Conservation (phyloP, 2,888 invertebrate genomes). For the Agonopterix heracliana region DNA sequence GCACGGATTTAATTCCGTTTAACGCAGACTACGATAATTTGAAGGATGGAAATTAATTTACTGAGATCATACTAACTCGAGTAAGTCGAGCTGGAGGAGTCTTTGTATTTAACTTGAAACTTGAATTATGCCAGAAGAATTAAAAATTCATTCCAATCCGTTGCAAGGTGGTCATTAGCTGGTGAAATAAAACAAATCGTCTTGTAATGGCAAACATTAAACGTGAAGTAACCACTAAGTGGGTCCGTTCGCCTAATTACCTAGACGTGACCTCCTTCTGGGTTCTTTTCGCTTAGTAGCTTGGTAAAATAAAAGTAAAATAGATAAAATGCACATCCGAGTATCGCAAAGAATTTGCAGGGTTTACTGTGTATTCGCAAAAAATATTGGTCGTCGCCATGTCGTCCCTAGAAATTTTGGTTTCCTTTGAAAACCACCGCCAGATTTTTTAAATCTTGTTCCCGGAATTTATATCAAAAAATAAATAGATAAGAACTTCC, state of each 20-base stretch:
- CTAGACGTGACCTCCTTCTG: slow-evolving; percentile 14
- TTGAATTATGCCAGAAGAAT: too few species aligned
- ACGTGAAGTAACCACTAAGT: slow-evolving; percentile 16
- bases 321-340: not conserved
- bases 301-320: too few species aligned
- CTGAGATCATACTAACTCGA: too few species aligned
- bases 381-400: not conserved
- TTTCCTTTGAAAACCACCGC: not conserved
- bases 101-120: too few species aligned
- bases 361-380: not conserved
- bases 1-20: not conserved
- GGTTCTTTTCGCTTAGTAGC: slow-evolving; percentile 12
- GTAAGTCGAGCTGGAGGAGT: too few species aligned
- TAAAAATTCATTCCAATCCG: too few species aligned
- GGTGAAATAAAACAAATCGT: slow-evolving; percentile 10
- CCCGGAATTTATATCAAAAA: slow-evolving; percentile 8
- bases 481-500: slow-evolving; percentile 22
- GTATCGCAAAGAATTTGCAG: not conserved
- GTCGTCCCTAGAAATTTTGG: not conserved
- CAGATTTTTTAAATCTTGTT: not conserved
- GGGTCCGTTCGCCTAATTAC: slow-evolving; percentile 16
- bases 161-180: slow-evolving; percentile 1
- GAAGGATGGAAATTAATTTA: too few species aligned
- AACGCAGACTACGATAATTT: not conserved
- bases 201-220: slow-evolving; percentile 16